A percentile compares a stretch with the other conserved stretches of the same genome.
These are phyloP conservation scores for Rhinolophus sinicus DNA, from an alignment of 2,113 vertebrate genomes.

Conservation along the genomic window DNA sequence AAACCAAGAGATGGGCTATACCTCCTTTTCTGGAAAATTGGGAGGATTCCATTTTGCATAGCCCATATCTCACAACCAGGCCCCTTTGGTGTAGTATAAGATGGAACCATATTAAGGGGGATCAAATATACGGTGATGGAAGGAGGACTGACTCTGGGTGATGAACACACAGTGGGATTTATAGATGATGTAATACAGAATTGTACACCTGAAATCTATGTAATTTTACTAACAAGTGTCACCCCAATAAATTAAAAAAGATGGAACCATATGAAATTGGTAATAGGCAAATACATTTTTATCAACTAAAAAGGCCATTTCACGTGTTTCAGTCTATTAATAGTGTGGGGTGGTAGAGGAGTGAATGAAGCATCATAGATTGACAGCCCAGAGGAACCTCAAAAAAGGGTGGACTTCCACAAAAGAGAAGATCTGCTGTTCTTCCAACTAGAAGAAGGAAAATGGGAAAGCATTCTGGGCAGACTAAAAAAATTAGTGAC, in stretches of 20 bases:
- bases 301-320: background rate
- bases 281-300: background rate
- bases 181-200: too few species aligned
- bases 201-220: too few species aligned
- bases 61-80: background rate
- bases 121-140: too few species aligned
- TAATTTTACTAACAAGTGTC: too few species aligned
- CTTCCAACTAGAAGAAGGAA: background rate
- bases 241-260: background rate
- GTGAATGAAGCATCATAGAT: background rate
- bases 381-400: background rate
- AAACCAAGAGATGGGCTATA: background rate
- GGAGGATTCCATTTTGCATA: background rate
- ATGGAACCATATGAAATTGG: slow-evolving; percentile 3
- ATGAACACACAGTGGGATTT: too few species aligned
- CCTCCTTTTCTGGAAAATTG: background rate
- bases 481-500: background rate
- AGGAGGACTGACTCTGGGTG: too few species aligned
- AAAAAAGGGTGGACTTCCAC: background rate
- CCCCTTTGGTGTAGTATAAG: background rate
- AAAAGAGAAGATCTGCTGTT: background rate
- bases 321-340: background rate
- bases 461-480: background rate
- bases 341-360: background rate
- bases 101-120: background rate